Evolutionary conservation across 2,113 vertebrate species (phyloP).

Genomic region (Hippocampus barbouri): DNA sequence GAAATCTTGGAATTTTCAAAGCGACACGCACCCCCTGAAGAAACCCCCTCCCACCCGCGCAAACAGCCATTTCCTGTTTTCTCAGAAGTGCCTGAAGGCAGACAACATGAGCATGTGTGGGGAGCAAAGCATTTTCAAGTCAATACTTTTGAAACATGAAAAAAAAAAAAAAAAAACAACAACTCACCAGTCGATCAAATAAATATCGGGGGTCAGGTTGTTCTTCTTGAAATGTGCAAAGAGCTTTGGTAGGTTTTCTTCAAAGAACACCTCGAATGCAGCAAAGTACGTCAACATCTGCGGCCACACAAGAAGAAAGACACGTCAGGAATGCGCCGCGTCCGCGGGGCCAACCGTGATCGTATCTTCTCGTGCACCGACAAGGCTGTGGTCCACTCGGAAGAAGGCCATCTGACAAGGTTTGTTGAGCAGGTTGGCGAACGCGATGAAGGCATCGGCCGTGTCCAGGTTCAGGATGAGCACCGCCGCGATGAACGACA

Average conservation of each 20-base stretch:
- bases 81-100: conserved; percentile 6
- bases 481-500: conserved; percentile 96
- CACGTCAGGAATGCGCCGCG: not conserved
- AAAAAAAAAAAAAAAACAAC: not conserved
- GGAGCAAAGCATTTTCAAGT: not conserved
- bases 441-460: conserved; percentile 94
- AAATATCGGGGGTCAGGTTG: conserved; percentile 93
- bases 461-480: conserved; percentile 91
- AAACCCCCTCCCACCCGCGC: not conserved
- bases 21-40: not conserved
- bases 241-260: conserved; percentile 95
- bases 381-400: conserved; percentile 96
- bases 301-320: conserved; percentile 23
- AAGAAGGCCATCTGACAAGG: conserved; percentile 98
- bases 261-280: conserved; percentile 97
- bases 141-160: too few species aligned
- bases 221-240: conserved; percentile 97
- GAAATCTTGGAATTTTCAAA: conserved; percentile 3
- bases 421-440: conserved; percentile 94
- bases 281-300: conserved; percentile 98
- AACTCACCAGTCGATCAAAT: conserved; percentile 95
- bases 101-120: not conserved
- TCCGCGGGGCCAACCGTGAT: not conserved
- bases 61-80: conserved; percentile 5
- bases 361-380: conserved; percentile 67